Percentiles rank a stretch among this genome's conserved stretches.
Evolutionary conservation across 2,113 vertebrate species (phyloP).

Genomic region (Guaruba guarouba): DNA sequence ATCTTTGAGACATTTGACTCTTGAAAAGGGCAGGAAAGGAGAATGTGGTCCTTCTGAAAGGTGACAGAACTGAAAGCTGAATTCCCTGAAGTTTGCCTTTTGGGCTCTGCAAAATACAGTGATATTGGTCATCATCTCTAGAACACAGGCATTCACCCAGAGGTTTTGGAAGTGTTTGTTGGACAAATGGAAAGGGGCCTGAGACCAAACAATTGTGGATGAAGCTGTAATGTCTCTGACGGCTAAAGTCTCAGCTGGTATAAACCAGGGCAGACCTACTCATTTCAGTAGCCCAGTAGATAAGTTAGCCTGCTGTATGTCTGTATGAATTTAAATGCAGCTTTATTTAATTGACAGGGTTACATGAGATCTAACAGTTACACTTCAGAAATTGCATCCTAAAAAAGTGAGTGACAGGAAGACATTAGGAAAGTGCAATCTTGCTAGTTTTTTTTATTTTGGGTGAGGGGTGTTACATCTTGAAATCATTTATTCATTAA

Average conservation of each 20-base stretch:
- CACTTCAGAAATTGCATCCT: neutral
- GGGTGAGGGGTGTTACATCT: neutral
- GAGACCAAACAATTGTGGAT: neutral
- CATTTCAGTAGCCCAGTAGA: neutral
- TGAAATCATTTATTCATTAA: neutral
- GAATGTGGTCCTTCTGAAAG: neutral
- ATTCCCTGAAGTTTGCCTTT: neutral
- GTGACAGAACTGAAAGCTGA: neutral
- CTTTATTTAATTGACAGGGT: neutral
- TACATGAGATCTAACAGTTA: neutral
- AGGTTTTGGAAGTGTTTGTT: neutral
- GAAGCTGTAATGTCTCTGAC: neutral
- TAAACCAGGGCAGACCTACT: neutral
- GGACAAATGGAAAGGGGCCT: neutral
- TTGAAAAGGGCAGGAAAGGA: neutral
- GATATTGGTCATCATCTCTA: neutral
- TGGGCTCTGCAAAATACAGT: neutral
- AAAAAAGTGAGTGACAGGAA: neutral
- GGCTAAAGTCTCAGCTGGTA: neutral
- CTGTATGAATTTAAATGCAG: neutral
- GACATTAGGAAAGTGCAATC: neutral
- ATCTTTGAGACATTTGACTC: neutral
- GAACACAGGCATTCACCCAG: neutral
- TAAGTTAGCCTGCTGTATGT: neutral
- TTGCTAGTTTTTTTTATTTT: neutral